A percentile compares a stretch with the other conserved stretches of the same genome.
Evolutionary conservation across 2,888 invertebrate species (phyloP).

Genomic region (Brachyopa scutellaris): DNA sequence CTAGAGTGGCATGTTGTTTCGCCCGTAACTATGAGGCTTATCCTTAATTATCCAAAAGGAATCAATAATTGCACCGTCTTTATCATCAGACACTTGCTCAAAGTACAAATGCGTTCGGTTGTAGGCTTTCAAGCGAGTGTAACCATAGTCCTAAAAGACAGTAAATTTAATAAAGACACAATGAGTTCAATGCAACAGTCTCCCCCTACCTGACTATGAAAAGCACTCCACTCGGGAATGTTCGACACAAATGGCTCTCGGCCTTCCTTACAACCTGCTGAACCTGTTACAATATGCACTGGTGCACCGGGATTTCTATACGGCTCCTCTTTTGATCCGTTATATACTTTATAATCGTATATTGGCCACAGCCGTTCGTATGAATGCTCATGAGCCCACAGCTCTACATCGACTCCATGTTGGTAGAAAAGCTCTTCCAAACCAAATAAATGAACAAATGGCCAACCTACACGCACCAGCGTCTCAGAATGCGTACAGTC

Average conservation of each 20-base stretch:
- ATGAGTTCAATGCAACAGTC: background rate
- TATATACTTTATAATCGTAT: slow-evolving; percentile 90
- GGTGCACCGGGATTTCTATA: slow-evolving; percentile 89
- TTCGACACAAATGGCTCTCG: slow-evolving; percentile 87
- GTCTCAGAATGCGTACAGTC: slow-evolving; percentile 88
- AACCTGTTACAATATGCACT: slow-evolving; percentile 94
- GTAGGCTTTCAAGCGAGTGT: slow-evolving; percentile 90
- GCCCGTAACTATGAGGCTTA: slow-evolving; percentile 76
- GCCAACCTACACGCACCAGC: slow-evolving; percentile 86
- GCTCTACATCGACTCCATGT: slow-evolving; percentile 94
- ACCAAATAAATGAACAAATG: slow-evolving; percentile 86
- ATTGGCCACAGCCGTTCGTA: slow-evolving; percentile 98
- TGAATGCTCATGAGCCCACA: slow-evolving; percentile 99
- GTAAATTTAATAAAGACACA: slow-evolving; percentile 9
- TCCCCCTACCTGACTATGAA: slow-evolving; percentile 84
- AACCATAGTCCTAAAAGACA: slow-evolving; percentile 90
- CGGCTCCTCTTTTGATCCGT: slow-evolving; percentile 83
- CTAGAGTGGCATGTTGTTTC: too few relatives aligned
- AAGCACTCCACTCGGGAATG: slow-evolving; percentile 90
- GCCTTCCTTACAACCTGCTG: slow-evolving; percentile 94
- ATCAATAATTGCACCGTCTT: slow-evolving; percentile 87
- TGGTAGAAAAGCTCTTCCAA: slow-evolving; percentile 93
- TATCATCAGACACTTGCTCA: slow-evolving; percentile 93
- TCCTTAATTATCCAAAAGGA: slow-evolving; percentile 87
- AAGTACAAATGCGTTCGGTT: slow-evolving; percentile 94